phyloP scores from a whole-genome alignment of 2,888 invertebrate species.

The Uloborus plumipes region DNA sequence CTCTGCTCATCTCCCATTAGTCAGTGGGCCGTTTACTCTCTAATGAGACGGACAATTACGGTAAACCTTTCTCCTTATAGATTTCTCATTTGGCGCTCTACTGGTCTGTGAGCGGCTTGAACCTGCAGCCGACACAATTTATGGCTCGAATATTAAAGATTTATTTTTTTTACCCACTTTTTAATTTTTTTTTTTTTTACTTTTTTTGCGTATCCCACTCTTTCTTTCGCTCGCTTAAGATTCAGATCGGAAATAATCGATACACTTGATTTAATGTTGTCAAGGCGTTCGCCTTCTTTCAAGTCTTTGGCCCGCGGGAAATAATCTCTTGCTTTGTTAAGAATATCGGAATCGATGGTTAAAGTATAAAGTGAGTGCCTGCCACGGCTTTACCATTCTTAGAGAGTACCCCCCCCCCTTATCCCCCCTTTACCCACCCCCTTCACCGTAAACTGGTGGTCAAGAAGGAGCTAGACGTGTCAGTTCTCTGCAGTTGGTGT shows the following conservation, averaged over 20 bases:
- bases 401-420: not conserved
- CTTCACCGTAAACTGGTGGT: slow-evolving; percentile 10
- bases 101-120: slow-evolving; percentile 58
- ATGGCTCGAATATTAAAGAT: slow-evolving; percentile 65
- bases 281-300: slow-evolving; percentile 47
- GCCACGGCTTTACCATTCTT: slow-evolving; percentile 22
- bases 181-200: slow-evolving; percentile 34
- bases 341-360: slow-evolving; percentile 62
- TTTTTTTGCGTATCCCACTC: slow-evolving; percentile 20
- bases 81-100: slow-evolving; percentile 65
- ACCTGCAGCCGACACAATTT: slow-evolving; percentile 65
- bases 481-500: no score
- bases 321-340: slow-evolving; percentile 63
- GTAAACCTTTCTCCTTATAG: slow-evolving; percentile 65
- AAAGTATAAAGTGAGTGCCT: slow-evolving; percentile 63
- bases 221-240: slow-evolving; percentile 54
- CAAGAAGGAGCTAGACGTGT: slow-evolving; percentile 5
- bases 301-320: slow-evolving; percentile 45
- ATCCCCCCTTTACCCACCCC: no score
- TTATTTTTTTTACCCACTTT: slow-evolving; percentile 31
- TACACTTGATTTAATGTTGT: slow-evolving; percentile 62
- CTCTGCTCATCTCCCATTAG: slow-evolving; percentile 63
- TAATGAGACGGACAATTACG: slow-evolving; percentile 65
- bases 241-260: slow-evolving; percentile 62
- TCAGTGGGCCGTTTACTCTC: slow-evolving; percentile 65